phyloP scores from a whole-genome alignment of 2,888 invertebrate genomes.

The Phyto melanocephala region DNA sequence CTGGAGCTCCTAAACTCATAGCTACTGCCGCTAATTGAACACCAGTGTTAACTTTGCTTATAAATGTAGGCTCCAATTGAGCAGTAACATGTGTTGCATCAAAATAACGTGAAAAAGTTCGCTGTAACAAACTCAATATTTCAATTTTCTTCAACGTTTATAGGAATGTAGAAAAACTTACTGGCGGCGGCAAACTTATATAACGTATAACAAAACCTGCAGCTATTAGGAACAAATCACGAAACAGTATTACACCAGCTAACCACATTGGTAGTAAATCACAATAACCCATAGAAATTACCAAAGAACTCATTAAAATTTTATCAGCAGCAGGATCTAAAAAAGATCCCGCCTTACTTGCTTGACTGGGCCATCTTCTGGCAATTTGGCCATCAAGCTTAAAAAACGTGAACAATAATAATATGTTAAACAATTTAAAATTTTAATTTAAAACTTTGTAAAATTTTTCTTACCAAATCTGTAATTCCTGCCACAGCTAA shows the following conservation, averaged over 20 bases:
- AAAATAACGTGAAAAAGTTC: constrained; percentile 91
- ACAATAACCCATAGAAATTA: constrained; percentile 91
- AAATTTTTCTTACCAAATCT: constrained; percentile 93
- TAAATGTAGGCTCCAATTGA: constrained; percentile 92
- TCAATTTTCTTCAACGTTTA: background rate
- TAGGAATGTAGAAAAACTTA: constrained; percentile 79
- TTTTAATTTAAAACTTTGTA: too few species aligned
- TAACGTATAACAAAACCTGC: constrained; percentile 95
- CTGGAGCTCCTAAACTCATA: constrained; percentile 92
- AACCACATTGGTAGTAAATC: constrained; percentile 90
- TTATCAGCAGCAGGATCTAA: constrained; percentile 99
- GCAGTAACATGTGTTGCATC: constrained; percentile 96
- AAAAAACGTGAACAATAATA: background rate
- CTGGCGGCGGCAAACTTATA: constrained; percentile 92
- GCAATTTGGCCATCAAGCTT: constrained; percentile 98
- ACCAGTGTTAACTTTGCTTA: constrained; percentile 97
- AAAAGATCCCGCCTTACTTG: constrained; percentile 95
- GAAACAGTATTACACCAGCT: constrained; percentile 89
- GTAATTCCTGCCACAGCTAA: constrained; percentile 93
- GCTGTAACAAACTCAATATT: constrained; percentile 80
- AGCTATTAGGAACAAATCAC: constrained; percentile 89
- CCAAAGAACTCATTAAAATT: constrained; percentile 92
- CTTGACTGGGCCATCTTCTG: constrained; percentile 92
- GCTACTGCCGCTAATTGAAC: constrained; percentile 93
- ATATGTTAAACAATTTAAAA: background rate